phyloP scores from a whole-genome alignment of 2,888 invertebrate species.

The Sarcophaga variegata region DNA sequence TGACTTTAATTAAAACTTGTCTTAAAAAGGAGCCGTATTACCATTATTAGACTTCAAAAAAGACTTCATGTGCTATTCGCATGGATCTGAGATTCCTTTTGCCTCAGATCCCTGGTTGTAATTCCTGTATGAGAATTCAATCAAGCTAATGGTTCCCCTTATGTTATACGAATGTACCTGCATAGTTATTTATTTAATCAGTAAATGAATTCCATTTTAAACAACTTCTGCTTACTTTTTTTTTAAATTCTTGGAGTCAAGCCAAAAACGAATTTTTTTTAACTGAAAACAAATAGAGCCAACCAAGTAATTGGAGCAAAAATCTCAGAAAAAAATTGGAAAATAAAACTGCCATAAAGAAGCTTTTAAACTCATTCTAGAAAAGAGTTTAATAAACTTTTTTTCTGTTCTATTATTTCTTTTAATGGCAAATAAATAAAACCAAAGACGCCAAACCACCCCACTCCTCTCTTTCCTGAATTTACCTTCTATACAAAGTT shows the following conservation, averaged over 20 bases:
- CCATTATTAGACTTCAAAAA: too few relatives aligned
- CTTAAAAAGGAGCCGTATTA: too few relatives aligned
- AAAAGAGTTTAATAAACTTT: conserved; percentile 2
- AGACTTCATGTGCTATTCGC: too few relatives aligned
- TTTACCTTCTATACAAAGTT: too few relatives aligned
- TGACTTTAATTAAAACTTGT: too few relatives aligned
- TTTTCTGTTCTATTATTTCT: background rate
- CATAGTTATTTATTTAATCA: conserved; percentile 59
- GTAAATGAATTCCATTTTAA: conserved; percentile 41
- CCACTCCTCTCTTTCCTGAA: too few relatives aligned
- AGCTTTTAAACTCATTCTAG: conserved; percentile 38
- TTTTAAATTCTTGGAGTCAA: conserved; percentile 42
- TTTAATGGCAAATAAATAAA: conserved; percentile 21
- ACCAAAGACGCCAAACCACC: too few relatives aligned
- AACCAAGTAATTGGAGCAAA: conserved; percentile 60
- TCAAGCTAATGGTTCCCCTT: background rate
- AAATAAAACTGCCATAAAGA: conserved; percentile 25
- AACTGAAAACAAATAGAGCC: background rate
- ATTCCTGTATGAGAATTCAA: background rate
- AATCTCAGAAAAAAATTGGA: conserved; percentile 19
- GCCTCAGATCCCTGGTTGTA: too few relatives aligned
- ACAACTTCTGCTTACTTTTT: background rate
- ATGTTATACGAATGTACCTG: background rate
- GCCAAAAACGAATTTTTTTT: conserved; percentile 34
- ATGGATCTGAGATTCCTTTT: too few relatives aligned